Evolutionary conservation across 1,140 invertebrate species (phyloP).

Genomic region (Apolygus lucorum): DNA sequence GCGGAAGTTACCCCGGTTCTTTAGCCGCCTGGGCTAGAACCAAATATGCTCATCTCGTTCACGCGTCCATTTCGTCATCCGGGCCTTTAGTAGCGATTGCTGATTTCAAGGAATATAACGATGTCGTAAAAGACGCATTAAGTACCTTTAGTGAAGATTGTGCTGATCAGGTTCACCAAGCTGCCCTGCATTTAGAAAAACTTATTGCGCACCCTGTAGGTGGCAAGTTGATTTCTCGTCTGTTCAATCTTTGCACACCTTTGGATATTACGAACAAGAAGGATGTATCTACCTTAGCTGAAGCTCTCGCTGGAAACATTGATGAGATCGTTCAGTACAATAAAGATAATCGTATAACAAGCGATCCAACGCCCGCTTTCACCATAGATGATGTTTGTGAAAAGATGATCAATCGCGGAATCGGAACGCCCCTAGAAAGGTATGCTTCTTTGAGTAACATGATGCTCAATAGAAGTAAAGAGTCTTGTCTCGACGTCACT

Average conservation of each 20-base stretch:
- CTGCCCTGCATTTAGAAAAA: conserved; percentile 51
- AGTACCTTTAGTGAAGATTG: conserved; percentile 53
- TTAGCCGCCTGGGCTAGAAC: conserved; percentile 79
- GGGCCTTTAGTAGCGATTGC: conserved; percentile 74
- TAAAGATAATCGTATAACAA: conserved; percentile 66
- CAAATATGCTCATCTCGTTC: conserved; percentile 83
- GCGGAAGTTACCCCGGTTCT: conserved; percentile 86
- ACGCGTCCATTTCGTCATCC: conserved; percentile 78
- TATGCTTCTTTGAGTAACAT: conserved; percentile 64
- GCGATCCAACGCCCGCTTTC: conserved; percentile 19
- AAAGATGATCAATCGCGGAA: conserved; percentile 58
- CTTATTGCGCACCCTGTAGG: conserved; percentile 7
- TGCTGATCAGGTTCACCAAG: conserved; percentile 50
- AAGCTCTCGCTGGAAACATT: conserved; percentile 69
- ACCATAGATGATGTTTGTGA: conserved; percentile 35
- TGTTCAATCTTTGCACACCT: conserved; percentile 63
- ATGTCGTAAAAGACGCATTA: conserved; percentile 61
- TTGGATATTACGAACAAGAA: conserved; percentile 53
- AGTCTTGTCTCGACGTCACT: conserved; percentile 74
- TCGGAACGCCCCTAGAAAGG: conserved; percentile 49
- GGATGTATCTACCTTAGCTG: conserved; percentile 73
- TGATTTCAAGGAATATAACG: conserved; percentile 67
- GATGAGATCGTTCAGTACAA: conserved; percentile 89
- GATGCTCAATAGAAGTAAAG: conserved; percentile 54
- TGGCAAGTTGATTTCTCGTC: neutral